Evolutionary conservation across 2,113 vertebrate genomes (phyloP), one percentile per base, ranked within the genome.

Genomic region (Callopanchax toddi): DNA sequence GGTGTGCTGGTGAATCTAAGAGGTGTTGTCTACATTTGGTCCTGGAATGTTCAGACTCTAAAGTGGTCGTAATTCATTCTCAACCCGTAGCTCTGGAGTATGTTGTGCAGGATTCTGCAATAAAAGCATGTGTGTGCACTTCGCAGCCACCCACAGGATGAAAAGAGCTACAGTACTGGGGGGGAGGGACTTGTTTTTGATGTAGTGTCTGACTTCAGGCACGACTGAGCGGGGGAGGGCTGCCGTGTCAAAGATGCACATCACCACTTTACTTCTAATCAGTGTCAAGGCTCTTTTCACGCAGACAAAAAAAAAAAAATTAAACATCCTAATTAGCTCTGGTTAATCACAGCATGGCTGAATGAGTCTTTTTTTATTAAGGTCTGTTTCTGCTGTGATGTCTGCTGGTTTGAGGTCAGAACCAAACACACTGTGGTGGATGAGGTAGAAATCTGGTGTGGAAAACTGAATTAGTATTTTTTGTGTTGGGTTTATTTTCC

Each of bases 241-340:
- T 59, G 53, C 45, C 62, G 67, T 53, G 70, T 42, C 61, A 76
- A 69, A 68, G 55, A 71, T 71, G 67, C 54, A 68, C 50, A 80
- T 67, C 36, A 70, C 16, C 23, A 45, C 74, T 86, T 84, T 85
- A 58, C 60, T 76, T 81, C 78, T 86, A 83, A 85, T 87, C 75
- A 83, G 37, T 20, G 61, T 76, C 66, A 73, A 67, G 74, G 67
- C 63, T 25, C 57, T 69, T 69, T 67, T 58, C 65, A 66, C 62
- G 68, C 5, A 18, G 6, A 25, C 23, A n/a, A n/a, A n/a, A n/a
- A n/a, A n/a, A n/a, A n/a, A 67, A 55, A 49, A 74, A 84, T 81
- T 23, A 61, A 84, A 71, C 69, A 59, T 39, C 52, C 62, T 81
- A 83, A 83, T 81, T 79, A 84, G 76, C 71, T 23, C 70, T 78